Evolutionary conservation across 1,140 invertebrate genomes (phyloP).

Genomic region (Drosophila sucinea): DNA sequence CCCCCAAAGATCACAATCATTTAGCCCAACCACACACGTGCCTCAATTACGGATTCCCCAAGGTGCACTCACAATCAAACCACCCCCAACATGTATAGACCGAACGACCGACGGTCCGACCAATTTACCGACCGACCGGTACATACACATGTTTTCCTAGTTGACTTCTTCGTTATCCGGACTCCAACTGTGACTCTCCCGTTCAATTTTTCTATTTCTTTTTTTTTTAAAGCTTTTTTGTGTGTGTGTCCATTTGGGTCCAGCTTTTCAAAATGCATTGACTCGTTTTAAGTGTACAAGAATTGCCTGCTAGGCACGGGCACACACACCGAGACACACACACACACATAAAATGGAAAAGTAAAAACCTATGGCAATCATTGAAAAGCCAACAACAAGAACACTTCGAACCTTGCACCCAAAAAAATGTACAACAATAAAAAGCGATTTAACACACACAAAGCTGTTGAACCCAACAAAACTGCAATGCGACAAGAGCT

Average conservation of each 20-base stretch:
- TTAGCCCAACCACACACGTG: constrained; percentile 59
- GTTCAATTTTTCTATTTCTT: constrained; percentile 42
- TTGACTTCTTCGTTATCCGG: constrained; percentile 28
- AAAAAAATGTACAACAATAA: constrained; percentile 76
- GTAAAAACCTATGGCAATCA: constrained; percentile 67
- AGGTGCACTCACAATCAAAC: constrained; percentile 42
- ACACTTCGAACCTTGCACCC: constrained; percentile 24
- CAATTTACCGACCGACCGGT: too few relatives aligned
- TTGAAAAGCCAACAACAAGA: constrained; percentile 48
- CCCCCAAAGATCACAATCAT: constrained; percentile 67
- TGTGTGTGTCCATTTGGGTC: constrained; percentile 8
- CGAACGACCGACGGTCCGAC: not conserved
- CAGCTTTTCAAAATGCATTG: constrained; percentile 69
- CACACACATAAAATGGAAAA: constrained; percentile 47
- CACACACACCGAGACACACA: too few relatives aligned
- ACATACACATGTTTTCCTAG: constrained; percentile 15
- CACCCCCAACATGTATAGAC: constrained; percentile 18
- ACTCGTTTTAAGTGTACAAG: constrained; percentile 78
- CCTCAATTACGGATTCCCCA: constrained; percentile 67
- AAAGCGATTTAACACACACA: constrained; percentile 70
- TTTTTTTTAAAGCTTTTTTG: constrained; percentile 1
- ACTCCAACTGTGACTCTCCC: constrained; percentile 11
- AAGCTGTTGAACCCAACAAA: constrained; percentile 66
- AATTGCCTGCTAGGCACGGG: constrained; percentile 64
- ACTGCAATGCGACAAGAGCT: constrained; percentile 73